phyloP scores from a whole-genome alignment of 1,140 invertebrate genomes.

The Zophobas morio region DNA sequence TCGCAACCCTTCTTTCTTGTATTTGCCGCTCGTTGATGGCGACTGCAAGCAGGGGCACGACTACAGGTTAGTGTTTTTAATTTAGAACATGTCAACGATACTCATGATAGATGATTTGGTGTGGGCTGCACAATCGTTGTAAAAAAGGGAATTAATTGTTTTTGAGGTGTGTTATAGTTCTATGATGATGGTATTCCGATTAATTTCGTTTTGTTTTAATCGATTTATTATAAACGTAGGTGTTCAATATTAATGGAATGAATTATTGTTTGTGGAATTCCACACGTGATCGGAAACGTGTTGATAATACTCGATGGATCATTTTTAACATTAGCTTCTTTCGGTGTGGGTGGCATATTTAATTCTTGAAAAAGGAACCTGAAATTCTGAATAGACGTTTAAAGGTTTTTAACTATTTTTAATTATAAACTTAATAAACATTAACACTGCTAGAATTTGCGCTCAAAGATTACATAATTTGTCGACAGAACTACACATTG shows the following conservation, averaged over 20 bases:
- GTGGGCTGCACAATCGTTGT: conserved; percentile 63
- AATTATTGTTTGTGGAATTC: conserved; percentile 55
- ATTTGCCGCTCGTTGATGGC: conserved; percentile 38
- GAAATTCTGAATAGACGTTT: no score
- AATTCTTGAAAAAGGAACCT: background rate
- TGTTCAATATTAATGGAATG: conserved; percentile 63
- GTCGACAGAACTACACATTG: no score
- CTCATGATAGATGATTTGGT: conserved; percentile 66
- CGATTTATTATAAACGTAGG: conserved; percentile 66
- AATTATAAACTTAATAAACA: no score
- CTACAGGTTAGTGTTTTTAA: conserved; percentile 66
- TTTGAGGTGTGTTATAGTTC: conserved; percentile 65
- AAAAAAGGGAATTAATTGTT: conserved; percentile 67
- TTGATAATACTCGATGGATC: conserved; percentile 31
- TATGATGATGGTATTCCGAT: conserved; percentile 64
- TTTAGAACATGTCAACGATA: conserved; percentile 67
- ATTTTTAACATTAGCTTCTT: conserved; percentile 5
- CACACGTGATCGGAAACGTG: conserved; percentile 39
- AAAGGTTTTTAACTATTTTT: no score
- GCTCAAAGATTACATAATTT: no score
- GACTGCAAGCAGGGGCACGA: conserved; percentile 21
- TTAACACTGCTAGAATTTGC: no score
- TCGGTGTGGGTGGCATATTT: conserved; percentile 28
- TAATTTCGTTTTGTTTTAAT: conserved; percentile 65
- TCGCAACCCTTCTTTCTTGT: conserved; percentile 23